Base-by-base conservation (phyloP, 2,797 vertebrate genomes). In the Enteromius viviparus region DNA sequence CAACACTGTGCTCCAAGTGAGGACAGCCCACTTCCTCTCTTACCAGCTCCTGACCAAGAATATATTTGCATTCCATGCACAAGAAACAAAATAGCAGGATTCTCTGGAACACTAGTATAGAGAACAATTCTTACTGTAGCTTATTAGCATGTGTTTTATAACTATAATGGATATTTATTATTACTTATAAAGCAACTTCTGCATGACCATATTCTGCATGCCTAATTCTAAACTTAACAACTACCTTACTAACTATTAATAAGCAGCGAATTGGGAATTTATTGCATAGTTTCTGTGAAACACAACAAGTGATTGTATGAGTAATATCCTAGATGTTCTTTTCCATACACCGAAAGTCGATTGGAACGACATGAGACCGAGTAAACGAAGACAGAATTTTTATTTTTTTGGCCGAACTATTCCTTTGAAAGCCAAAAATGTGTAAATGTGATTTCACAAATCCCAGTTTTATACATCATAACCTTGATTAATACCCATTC, bases 401-500 rank as follows among this genome's bases (percentile, higher is more conserved):
- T 3, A 29, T 17, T 49, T 71, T 71, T 49, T 42, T 32, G 3
- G 42, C 12, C 17, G 3, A 49, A 1, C 26, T 78, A 78, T 65
- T 34, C 2, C 19, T 78, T 65, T 65, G 47, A 68, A 37, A 75
- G 21, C 53, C 40, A 53, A 79, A 53, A 75, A 69, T 62, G 62
- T 81, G 64, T 81, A 80, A 79, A 79, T 84, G 58, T 37, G 11
- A 78, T 72, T 45, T 58, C 49, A 76, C 83, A 62, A 58, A 51
- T 70, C 72, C 74, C 29, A 70, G 60, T 34, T 47, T 58, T 58
- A 55, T 64, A 72, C 72, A 88, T 85, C 81, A 58, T 85, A 76
- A 87, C 87, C 88, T 86, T 89, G 81, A 90, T 85, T 78, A 90
- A 87, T 87, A 77, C 21, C 71, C 14, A 17, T 86, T 90, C 87